A percentile compares a stretch with the other conserved stretches of the same genome.
Conservation (phyloP, 2,888 invertebrate genomes). For the Dicyrtomina minuta region DNA sequence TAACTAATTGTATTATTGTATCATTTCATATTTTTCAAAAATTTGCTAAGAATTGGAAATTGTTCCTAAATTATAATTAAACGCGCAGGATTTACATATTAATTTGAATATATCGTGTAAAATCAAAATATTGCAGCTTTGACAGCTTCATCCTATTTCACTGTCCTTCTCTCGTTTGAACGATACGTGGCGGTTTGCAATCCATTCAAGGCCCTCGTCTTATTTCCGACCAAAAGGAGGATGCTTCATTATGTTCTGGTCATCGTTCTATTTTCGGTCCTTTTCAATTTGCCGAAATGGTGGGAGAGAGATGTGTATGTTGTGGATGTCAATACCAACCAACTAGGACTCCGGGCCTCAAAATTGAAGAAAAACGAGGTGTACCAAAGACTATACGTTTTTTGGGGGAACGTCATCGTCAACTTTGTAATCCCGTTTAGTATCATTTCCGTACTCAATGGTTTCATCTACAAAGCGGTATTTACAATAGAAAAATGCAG, state of each 20-base stretch:
- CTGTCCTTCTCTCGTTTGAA: slow-evolving; percentile 6
- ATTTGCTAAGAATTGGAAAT: no score
- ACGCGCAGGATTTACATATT: no score
- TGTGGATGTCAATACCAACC: no score
- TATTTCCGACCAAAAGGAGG: slow-evolving; percentile 4
- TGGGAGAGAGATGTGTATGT: no score
- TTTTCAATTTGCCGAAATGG: slow-evolving; percentile 24
- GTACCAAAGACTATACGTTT: neutral
- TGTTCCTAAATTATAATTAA: no score
- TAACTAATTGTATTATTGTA: no score
- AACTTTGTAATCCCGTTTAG: slow-evolving; percentile 10
- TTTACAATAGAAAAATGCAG: no score
- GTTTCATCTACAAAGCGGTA: slow-evolving; percentile 3
- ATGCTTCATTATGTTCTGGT: neutral
- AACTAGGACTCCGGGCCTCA: no score
- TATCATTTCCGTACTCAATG: slow-evolving; percentile 10
- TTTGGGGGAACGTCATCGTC: slow-evolving; percentile 1
- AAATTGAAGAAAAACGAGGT: neutral
- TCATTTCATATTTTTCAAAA: no score
- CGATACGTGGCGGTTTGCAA: slow-evolving; percentile 18
- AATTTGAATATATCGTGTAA: no score
- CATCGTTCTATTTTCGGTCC: neutral
- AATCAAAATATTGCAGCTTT: slow-evolving; percentile 11
- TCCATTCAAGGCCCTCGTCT: neutral
- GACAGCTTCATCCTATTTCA: slow-evolving; percentile 8